A percentile compares a stretch with the other conserved stretches of the same genome.
These are phyloP conservation scores for Todiramphus saurophagus DNA, from an alignment of 2,113 vertebrate species.

Conservation along the genomic window DNA sequence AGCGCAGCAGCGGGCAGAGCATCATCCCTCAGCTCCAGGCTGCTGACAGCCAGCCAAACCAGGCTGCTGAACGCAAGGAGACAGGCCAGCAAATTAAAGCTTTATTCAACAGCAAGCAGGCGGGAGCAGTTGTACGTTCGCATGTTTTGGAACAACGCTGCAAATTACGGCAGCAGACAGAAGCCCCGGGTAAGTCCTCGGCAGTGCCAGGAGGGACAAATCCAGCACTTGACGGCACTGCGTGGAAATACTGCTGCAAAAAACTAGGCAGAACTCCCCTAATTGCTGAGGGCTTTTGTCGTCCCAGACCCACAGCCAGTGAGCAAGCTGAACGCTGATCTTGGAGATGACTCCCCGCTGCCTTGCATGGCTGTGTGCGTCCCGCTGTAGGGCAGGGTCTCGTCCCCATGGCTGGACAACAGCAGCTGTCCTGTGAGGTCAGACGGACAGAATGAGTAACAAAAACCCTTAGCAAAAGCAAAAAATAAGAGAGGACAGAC, in stretches of 20 bases:
- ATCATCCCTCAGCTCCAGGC: neutral
- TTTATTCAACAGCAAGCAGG: fast-evolving
- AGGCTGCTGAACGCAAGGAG: neutral
- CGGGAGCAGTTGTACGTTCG: neutral
- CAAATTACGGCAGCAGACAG: neutral
- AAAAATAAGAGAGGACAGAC: neutral
- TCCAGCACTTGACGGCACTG: neutral
- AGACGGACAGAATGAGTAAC: fast-evolving
- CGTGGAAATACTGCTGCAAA: neutral
- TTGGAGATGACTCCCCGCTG: neutral
- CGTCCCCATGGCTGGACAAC: fast-evolving
- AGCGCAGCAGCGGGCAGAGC: neutral
- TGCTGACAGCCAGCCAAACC: neutral
- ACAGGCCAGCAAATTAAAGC: neutral
- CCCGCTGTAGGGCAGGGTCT: neutral
- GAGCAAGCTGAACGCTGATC: no score
- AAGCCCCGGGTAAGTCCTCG: fast-evolving
- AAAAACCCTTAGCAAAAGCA: neutral
- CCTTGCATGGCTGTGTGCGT: fast-evolving
- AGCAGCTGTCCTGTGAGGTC: neutral
- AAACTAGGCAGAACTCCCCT: fast-evolving
- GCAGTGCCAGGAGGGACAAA: neutral
- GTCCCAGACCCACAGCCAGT: neutral
- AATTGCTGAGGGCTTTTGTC: neutral
- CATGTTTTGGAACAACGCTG: neutral